Base-by-base conservation (phyloP, 2,113 vertebrate species). In the Semnornis frantzii region DNA sequence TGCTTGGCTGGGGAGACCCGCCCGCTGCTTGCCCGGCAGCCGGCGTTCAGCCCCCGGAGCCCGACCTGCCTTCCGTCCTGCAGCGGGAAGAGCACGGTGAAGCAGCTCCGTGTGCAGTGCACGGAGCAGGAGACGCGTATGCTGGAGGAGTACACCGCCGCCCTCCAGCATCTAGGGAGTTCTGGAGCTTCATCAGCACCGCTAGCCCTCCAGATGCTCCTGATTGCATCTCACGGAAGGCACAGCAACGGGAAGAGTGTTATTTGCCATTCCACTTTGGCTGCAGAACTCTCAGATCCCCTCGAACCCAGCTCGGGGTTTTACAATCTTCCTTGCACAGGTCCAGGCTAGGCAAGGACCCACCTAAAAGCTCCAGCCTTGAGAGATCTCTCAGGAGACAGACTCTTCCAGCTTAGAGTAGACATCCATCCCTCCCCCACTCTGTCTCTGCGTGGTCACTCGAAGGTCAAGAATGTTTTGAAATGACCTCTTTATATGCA, bases 1-100 rank as follows among this genome's bases (percentile, higher is more conserved):
- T 97, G 95, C 96, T 92, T 96, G 88, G 83, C 98, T 95, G 79
- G 81, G 91, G 90, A 72, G 80, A 69, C 82, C 72, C 90, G 64
- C n/a, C 76, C 64, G 58, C 64, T 12, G 83, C 48, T 62, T 54
- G 69, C 58, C 62, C 65, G 62, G 42, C 59, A 64, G 58, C 55
- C 70, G 37, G 10, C 37, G 55, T 4, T 68, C 66, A 25, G 82
- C 39, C 17, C 28, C n/a, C 68, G 37, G 42, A 81, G 54, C 65
- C 55, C 33, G 19, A 15, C 55, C 31, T 10, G 64, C 33, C 5
- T 33, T 39, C 63, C n/a, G 7, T 37, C 25, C 78, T 42, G 46
- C 70, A 24, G 62, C 82, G 54, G 69, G 82, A 15, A 74, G 25
- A 74, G 25, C 13, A 70, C 57, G 62, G 16, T 9, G 66, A 54